Percentiles rank a stretch among this genome's conserved stretches.
These are phyloP conservation scores for Pseudopipra pipra DNA, from an alignment of 2,113 vertebrate genomes.

Conservation along the genomic window DNA sequence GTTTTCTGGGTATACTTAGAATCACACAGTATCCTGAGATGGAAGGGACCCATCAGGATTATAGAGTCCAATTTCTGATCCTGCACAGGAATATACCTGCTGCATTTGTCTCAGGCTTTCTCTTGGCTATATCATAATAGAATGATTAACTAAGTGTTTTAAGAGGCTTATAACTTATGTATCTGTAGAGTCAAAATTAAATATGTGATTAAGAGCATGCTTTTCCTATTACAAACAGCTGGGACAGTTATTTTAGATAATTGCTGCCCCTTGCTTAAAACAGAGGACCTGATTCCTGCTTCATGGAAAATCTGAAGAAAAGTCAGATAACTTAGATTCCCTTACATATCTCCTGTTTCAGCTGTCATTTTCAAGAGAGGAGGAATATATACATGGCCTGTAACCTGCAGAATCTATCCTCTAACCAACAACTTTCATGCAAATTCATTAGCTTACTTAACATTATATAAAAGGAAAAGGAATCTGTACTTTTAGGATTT, in stretches of 20 bases:
- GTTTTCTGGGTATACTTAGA: not conserved
- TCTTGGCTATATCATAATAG: not conserved
- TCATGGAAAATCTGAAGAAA: not conserved
- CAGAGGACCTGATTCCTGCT: not conserved
- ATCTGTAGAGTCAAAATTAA: not conserved
- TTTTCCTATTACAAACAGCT: not conserved
- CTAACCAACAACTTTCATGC: not conserved
- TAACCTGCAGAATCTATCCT: not conserved
- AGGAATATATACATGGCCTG: not conserved
- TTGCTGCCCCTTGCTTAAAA: not conserved
- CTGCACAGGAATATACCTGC: not conserved
- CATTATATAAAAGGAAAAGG: not conserved
- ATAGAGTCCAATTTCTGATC: not conserved
- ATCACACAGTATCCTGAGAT: rapidly evolving
- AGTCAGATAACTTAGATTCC: not conserved
- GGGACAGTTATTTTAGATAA: not conserved
- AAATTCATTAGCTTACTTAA: not conserved
- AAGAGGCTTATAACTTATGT: not conserved
- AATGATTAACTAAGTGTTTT: not conserved
- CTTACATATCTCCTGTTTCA: not conserved
- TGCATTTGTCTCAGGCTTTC: not conserved
- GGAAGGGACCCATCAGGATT: not conserved
- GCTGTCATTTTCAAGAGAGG: not conserved
- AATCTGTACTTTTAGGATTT: not conserved
- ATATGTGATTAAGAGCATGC: not conserved